Percentiles rank a stretch among this genome's conserved stretches.
Conservation (phyloP, 1,140 invertebrate species). For the Cotesia vestalis region DNA sequence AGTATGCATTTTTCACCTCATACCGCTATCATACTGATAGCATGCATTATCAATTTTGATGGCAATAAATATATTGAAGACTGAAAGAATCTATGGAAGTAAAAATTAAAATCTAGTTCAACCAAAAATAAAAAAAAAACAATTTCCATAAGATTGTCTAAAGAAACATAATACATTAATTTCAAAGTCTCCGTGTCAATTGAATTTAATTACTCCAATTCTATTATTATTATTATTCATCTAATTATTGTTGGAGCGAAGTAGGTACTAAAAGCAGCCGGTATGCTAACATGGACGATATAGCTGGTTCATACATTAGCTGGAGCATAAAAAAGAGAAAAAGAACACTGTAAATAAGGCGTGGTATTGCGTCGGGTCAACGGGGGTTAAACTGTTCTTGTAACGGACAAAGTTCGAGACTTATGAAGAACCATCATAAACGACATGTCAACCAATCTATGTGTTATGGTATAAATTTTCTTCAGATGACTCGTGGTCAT, state of each 20-base stretch:
- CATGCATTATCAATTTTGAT: too few relatives aligned
- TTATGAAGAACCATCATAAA: not conserved
- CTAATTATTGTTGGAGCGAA: conserved; percentile 61
- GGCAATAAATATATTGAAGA: too few relatives aligned
- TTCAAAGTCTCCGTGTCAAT: conserved; percentile 52
- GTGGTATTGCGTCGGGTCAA: conserved; percentile 48
- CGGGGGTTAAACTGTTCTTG: conserved; percentile 58
- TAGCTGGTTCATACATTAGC: not conserved
- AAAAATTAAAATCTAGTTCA: too few relatives aligned
- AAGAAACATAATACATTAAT: conserved; percentile 3
- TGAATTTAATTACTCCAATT: conserved; percentile 63
- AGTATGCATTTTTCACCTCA: too few relatives aligned
- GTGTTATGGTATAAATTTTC: conserved; percentile 20
- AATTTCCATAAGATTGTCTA: not conserved
- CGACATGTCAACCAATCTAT: conserved; percentile 1
- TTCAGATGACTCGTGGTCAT: too few relatives aligned
- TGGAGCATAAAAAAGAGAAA: not conserved
- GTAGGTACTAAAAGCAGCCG: conserved; percentile 55
- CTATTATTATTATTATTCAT: conserved; percentile 58
- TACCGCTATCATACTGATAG: not conserved
- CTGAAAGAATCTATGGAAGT: too few relatives aligned
- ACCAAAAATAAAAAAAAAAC: not conserved
- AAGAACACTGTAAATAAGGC: conserved; percentile 20
- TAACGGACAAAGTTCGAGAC: conserved; percentile 43
- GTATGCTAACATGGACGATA: conserved; percentile 16